phyloP scores from a whole-genome alignment of 2,113 vertebrate genomes.

The Psilopsiagon aurifrons region DNA sequence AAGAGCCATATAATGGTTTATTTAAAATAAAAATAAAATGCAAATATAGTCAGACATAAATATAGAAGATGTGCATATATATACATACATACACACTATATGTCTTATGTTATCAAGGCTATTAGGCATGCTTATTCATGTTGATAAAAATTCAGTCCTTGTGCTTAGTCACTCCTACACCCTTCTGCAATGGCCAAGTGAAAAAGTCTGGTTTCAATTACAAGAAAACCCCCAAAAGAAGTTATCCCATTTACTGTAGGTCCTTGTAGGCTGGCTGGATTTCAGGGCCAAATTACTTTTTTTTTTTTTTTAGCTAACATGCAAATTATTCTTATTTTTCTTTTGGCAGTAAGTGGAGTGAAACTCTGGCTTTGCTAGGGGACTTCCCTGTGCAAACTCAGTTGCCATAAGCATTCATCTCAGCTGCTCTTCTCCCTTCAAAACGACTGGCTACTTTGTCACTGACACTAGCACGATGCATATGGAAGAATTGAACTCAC shows the following conservation, averaged over 20 bases:
- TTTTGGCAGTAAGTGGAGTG: not conserved
- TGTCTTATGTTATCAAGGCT: not conserved
- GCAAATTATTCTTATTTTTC: not conserved
- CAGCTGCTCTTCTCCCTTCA: not conserved
- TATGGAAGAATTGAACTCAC: not conserved
- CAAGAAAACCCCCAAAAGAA: not conserved
- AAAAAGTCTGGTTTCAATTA: not conserved
- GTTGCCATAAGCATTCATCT: not conserved
- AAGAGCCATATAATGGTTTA: not conserved
- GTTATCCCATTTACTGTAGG: not conserved
- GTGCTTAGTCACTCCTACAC: not conserved
- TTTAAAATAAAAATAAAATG: not conserved
- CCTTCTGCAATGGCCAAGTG: not conserved
- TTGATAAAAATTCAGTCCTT: not conserved
- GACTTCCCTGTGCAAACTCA: not conserved
- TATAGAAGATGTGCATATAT: not conserved
- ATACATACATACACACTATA: fast-evolving
- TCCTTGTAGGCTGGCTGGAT: not conserved
- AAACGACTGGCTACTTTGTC: fast-evolving
- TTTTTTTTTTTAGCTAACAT: not conserved
- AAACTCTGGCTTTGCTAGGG: not conserved
- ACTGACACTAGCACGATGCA: not conserved
- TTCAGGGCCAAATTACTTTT: not conserved
- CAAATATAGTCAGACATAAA: not conserved
- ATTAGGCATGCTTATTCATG: not conserved